Evolutionary conservation across 2,888 invertebrate genomes (phyloP), one percentile per base, ranked within the genome.

Genomic region (Nudaria mundana): DNA sequence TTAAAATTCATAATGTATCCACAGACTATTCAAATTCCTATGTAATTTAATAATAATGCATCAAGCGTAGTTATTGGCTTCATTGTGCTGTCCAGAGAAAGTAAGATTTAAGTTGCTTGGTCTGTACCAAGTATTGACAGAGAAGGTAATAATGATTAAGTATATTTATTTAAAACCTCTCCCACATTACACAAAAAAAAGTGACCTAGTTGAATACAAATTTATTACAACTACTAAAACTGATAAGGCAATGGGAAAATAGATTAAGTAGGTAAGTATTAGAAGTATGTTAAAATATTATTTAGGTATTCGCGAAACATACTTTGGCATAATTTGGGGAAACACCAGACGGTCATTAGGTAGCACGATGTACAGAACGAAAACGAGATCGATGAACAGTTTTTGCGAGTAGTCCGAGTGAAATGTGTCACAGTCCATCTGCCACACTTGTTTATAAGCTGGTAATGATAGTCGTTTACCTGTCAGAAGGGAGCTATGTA

Each of bases 381-480:
- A 60, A 54, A 48, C 56, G 61, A 51, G 51, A 47, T 50, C 62
- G 72, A 71, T 74, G 71, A 76, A 56, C 54, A 41, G 56, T 52
- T 64, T n/a, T 63, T 64, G 69, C 66, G 60, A 63, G 54, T 64
- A 51, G 62, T 71, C 70, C 63, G 63, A 47, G 36, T 49, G 35
- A 57, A 62, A 7, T 7, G 48, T 60, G 69, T 69, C 68, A 63
- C 56, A 61, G 62, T 57, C 56, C 61, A 66, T 63, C 65, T 58
- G 69, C 54, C 52, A 63, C 66, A 64, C 58, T 73, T 66, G 73
- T 74, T 79, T 76, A 74, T 73, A 72, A 65, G 63, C 71, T 72
- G 76, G 75, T 73, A 73, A 55, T 57, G 53, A 62, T 58, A 61
- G 54, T 56, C 58, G 66, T 70, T 67, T 71, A 64, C 65, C 66